Evolutionary conservation across 2,888 invertebrate species (phyloP).

Genomic region (Schizaphis graminum): DNA sequence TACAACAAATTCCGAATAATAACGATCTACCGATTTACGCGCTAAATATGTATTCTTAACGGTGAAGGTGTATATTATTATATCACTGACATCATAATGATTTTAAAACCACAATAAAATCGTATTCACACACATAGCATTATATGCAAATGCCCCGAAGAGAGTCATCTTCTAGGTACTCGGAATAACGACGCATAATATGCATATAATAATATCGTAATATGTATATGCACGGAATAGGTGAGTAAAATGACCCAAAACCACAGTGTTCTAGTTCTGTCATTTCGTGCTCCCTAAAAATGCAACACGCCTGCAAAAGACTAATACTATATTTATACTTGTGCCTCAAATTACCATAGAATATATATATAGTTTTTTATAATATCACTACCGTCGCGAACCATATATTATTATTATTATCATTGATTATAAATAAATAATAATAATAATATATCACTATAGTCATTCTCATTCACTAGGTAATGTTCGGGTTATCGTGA

Average conservation of each 20-base stretch:
- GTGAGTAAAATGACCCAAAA: neutral
- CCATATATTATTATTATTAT: neutral
- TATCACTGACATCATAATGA: neutral
- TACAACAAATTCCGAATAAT: neutral
- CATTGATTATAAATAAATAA: neutral
- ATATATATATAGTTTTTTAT: neutral
- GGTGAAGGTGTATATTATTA: neutral
- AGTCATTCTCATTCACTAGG: neutral
- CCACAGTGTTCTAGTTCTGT: neutral
- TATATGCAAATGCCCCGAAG: neutral
- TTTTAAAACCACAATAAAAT: neutral
- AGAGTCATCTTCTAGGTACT: neutral
- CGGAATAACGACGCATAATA: too few relatives aligned
- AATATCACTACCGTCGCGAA: neutral
- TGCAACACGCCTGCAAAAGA: neutral
- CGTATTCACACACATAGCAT: neutral
- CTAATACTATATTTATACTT: neutral
- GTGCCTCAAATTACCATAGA: neutral
- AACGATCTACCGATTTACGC: neutral
- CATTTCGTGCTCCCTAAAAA: neutral
- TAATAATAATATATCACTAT: neutral
- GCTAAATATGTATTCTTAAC: neutral
- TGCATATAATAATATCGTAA: neutral
- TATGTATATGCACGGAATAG: neutral
- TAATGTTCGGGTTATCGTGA: neutral